phyloP scores from a whole-genome alignment of 2,113 vertebrate genomes.

The Mustela nigripes region DNA sequence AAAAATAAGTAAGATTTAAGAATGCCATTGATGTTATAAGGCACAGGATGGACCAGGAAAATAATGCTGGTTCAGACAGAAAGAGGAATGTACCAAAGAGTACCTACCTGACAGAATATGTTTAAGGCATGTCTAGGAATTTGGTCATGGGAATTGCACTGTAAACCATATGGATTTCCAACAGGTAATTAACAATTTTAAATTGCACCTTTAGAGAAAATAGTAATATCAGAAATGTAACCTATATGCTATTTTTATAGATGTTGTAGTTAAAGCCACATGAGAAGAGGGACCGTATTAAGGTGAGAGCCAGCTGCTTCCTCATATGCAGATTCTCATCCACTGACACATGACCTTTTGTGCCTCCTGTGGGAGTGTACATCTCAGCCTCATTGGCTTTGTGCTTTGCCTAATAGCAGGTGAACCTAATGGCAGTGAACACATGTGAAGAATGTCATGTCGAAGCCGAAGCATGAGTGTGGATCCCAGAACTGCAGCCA shows the following conservation, averaged over 20 bases:
- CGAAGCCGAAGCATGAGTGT: background rate
- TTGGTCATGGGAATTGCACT: background rate
- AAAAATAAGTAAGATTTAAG: background rate
- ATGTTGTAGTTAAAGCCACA: background rate
- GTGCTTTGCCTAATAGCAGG: background rate
- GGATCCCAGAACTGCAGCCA: background rate
- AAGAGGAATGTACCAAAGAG: background rate
- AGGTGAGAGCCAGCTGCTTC: background rate
- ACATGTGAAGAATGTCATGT: background rate
- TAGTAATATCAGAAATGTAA: background rate
- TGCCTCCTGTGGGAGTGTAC: background rate
- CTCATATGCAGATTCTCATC: background rate
- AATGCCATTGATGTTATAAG: background rate
- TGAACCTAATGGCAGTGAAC: background rate
- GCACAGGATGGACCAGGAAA: background rate
- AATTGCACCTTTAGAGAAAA: background rate
- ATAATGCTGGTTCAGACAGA: background rate
- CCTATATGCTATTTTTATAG: background rate
- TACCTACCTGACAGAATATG: background rate
- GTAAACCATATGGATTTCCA: background rate
- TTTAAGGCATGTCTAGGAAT: background rate
- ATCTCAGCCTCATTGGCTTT: background rate
- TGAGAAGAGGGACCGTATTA: background rate
- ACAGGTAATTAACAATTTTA: slow-evolving; percentile 9
- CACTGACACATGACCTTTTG: background rate